Percentiles rank a stretch among this genome's conserved stretches.
Conservation (phyloP, 2,113 vertebrate species). For the Pongo pygmaeus region DNA sequence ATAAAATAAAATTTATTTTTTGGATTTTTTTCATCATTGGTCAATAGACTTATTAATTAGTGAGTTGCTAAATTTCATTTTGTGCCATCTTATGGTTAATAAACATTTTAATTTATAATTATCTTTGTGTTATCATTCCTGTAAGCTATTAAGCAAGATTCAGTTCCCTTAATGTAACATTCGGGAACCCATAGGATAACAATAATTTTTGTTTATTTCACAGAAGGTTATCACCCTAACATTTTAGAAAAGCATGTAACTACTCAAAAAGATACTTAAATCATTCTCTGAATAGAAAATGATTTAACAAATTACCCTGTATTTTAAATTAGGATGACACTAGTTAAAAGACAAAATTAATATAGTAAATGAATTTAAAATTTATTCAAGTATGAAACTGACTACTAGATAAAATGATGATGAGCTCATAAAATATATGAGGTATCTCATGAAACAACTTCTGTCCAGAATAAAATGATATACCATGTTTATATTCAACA, state of each 20-base stretch:
- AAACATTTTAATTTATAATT: background rate
- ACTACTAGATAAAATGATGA: background rate
- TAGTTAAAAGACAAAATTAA: conserved; percentile 36
- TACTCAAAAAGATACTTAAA: background rate
- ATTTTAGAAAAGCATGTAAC: conserved; percentile 19
- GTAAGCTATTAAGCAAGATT: background rate
- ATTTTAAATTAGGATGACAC: background rate
- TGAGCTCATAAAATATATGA: background rate
- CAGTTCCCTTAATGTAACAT: background rate
- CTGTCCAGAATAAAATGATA: background rate
- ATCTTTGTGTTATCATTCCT: background rate
- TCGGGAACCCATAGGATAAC: background rate
- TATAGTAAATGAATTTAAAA: background rate
- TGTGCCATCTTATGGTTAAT: background rate
- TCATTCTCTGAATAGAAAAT: conserved; percentile 16
- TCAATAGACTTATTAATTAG: conserved; percentile 22
- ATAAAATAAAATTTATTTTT: background rate
- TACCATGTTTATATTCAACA: background rate
- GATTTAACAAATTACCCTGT: background rate
- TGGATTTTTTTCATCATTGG: background rate
- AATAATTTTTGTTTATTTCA: background rate
- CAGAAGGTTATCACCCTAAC: background rate
- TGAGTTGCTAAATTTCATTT: conserved; percentile 15
- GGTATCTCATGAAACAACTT: background rate
- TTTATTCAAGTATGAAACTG: conserved; percentile 28